Evolutionary conservation across 2,888 invertebrate species (phyloP).

Genomic region (Petrophora chlorosata): DNA sequence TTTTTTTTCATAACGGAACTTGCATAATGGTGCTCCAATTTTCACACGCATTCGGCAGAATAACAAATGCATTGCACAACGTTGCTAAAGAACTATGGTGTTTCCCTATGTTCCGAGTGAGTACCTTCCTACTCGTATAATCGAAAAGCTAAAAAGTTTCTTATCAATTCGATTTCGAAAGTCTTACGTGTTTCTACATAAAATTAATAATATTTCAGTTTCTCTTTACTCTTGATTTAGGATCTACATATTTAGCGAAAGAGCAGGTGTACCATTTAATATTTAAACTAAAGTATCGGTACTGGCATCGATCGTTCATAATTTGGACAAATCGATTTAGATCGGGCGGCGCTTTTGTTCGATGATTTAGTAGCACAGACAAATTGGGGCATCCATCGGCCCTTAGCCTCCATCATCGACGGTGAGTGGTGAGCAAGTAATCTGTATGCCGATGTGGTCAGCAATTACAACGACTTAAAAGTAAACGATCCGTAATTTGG

Average conservation of each 20-base stretch:
- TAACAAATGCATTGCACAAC: conserved; percentile 30
- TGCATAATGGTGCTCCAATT: conserved; percentile 18
- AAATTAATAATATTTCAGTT: not conserved
- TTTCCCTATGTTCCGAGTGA: conserved; percentile 6
- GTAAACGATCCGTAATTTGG: conserved; percentile 74
- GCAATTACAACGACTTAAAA: conserved; percentile 75
- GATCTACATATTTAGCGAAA: conserved; percentile 41
- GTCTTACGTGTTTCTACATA: too few species aligned
- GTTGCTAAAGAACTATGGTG: conserved; percentile 11
- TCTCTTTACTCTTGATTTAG: conserved; percentile 11
- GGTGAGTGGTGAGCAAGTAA: conserved; percentile 52
- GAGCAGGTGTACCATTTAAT: conserved; percentile 61
- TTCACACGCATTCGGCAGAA: conserved; percentile 23
- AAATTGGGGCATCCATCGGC: conserved; percentile 67
- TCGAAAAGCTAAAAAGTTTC: too few species aligned
- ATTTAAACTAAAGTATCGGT: conserved; percentile 61
- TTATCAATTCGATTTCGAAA: not conserved
- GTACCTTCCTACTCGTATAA: not conserved
- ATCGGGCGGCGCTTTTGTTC: conserved; percentile 77
- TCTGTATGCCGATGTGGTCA: conserved; percentile 66
- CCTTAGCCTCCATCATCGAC: conserved; percentile 15
- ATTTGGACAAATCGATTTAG: conserved; percentile 82
- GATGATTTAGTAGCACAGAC: conserved; percentile 79
- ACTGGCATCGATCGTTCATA: conserved; percentile 56
- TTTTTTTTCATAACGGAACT: conserved; percentile 26